Base-by-base conservation (phyloP, 2,888 invertebrate species). In the Athalia circularis region DNA sequence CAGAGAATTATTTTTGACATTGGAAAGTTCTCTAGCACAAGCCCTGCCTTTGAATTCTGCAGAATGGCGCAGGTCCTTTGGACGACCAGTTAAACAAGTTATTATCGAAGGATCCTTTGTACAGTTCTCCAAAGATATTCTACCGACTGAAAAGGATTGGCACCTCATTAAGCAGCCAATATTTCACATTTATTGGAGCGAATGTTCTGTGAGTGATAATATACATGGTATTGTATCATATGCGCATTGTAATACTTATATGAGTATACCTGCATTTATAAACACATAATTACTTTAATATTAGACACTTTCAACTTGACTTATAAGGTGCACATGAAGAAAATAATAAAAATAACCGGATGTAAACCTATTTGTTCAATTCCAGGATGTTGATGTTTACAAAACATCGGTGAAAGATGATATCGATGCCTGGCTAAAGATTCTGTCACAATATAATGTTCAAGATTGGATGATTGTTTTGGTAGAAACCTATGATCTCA, bases 111-210 rank as follows among this genome's bases (percentile, higher is more conserved):
- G 95, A 7, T 94, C 93, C 79, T 97, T 97, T 90, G 93, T 95
- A 68, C 95, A 96, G 72, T 97, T 96, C 88, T 94, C 95, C 88
- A 94, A 94, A 80, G 95, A 94, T 77, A 93, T 94, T 80, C 90
- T 97, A 77, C 95, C 96, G 65, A 93, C 94, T 80, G 95, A 94
- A 70, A 93, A 93, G 78, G 94, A 94, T 88, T 94, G 95, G 91
- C 95, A 95, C 87, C 93, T 98, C 67, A 92, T 98, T 80, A 95
- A 96, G 83, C 95, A 96, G 85, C 97, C 98, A 9, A 95, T 98
- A 89, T 94, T 99, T 88, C 98, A 99, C 90, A 96, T 97, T 79
- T 99, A 95, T 90, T 98, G 98, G 95, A 98, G 96, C 43, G 98
- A 98, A 89, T 98, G 98, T 93, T 94, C 94, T 89, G 98, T 98